Evolutionary conservation across 2,113 vertebrate species (phyloP).

Genomic region (Mandrillus leucophaeus): DNA sequence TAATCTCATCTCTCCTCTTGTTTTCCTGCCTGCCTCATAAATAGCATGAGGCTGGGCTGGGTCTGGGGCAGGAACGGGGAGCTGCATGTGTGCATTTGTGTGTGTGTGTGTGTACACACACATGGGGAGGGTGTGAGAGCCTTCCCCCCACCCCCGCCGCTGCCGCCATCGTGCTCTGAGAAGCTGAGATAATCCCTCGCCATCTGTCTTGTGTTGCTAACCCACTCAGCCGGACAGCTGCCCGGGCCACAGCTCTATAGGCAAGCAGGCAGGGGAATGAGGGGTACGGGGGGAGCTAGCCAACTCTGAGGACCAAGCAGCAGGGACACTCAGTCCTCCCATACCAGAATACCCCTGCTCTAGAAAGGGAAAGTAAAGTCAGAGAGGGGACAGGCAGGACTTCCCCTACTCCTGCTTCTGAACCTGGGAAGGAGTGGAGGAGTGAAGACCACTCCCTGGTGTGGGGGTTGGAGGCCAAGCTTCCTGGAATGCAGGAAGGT

Average conservation of each 20-base stretch:
- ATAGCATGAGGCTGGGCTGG: conserved; percentile 9
- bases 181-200: conserved; percentile 79
- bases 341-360: not conserved
- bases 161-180: conserved; percentile 62
- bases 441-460: not conserved
- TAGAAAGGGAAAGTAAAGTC: not conserved
- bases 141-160: not conserved
- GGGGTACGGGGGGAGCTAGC: conserved; percentile 9
- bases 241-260: conserved; percentile 69
- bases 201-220: conserved; percentile 81
- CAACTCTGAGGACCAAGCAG: conserved; percentile 24
- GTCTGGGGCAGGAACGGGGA: not conserved
- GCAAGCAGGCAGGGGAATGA: conserved; percentile 9
- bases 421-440: not conserved
- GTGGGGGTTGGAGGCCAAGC: not conserved
- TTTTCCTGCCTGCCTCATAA: conserved; percentile 38
- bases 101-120: not conserved
- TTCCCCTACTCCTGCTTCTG: not conserved
- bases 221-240: conserved; percentile 79
- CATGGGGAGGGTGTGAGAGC: conserved; percentile 21
- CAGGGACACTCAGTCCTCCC: not conserved
- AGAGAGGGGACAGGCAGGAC: not conserved
- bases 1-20: conserved; percentile 29
- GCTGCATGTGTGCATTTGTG: not conserved
- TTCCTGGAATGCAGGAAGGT: not conserved